Base-by-base conservation (phyloP, 2,888 invertebrate species). In the Polylopha cassiicola region DNA sequence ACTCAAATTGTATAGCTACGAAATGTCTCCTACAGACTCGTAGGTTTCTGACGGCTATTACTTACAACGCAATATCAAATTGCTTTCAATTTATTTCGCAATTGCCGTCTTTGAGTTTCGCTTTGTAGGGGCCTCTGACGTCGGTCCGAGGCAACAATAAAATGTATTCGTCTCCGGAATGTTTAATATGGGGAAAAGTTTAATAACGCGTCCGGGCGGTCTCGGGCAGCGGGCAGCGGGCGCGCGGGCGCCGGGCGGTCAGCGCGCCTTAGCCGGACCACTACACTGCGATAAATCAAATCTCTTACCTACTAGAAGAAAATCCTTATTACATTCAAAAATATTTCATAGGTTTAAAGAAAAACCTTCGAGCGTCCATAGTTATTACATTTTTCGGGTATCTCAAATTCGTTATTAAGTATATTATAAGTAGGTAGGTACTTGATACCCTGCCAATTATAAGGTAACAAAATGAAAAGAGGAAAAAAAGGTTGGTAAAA, bases 121-220 rank as follows among this genome's bases (percentile, higher is more conserved):
- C 84, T 85, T 84, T 84, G 84, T 82, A 80, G 81, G 80, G 75
- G 77, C 77, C 80, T 82, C 81, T 81, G 84, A 84, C 82, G 84
- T 72, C 82, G 82, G 84, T 81, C 81, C 81, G 78, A 80, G 79
- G 80, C 85, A 81, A 84, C 85, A 85, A 85, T 86, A 84, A 86
- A 84, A 85, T 86, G 85, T 86, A 86, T 86, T 86, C 86, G 86
- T 85, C 81, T 82, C 80, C 80, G 86, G 86, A 86, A 86, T 86
- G 86, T 86, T 86, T 86, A 86, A 86, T 86, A 86, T 86, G 86
- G 86, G 86, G 86, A 86, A 86, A 86, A 86, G 85, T 86, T 84
- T 85, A 85, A 85, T 85, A 85, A 84, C 84, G 85, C 84, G 84
- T 78, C 84, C 80, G 80, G 73, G 69, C 72, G 65, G 62, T 63